Base-by-base conservation (phyloP, 2,888 invertebrate species). In the Drosophila neotestacea region DNA sequence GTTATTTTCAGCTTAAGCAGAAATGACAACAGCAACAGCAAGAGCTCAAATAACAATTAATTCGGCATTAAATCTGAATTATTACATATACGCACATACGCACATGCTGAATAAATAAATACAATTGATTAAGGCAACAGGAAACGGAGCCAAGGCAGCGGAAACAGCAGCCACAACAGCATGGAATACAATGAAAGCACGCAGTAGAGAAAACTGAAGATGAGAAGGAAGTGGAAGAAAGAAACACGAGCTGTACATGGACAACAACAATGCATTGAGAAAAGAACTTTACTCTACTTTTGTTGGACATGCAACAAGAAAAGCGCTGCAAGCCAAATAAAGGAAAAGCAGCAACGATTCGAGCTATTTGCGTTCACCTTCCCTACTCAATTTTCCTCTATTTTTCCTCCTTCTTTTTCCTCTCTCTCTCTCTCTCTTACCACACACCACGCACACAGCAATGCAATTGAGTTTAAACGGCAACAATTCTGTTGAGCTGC, bases 401-500 rank as follows among this genome's bases (percentile, higher is more conserved):
- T 32, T 28, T 11, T 10, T 27, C 16, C 10, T 0, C n/a, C n/a
- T 27, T 4, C 22, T 11, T 5, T 1, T 3, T 4, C 9, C 48
- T 4, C 34, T 4, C 9, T 13, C 16, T 10, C 30, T 39, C 10
- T 0, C 27, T 55, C 54, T 11, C 28, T 22, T 4, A 6, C 22
- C 10, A n/a, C 27, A 10, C 27, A 27, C 42, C 32, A 16, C 42
- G n/a, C 41, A 55, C 63, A 56, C 50, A 47, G 60, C 51, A 82
- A 75, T 83, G 79, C 79, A 81, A 86, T 86, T 71, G 79, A 77
- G 86, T 76, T 86, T 86, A 84, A 86, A 73, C 81, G 82, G 73
- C 73, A 75, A 77, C 82, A 80, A 80, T 83, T 36, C 75, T 51
- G 71, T 71, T 55, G 52, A 28, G 64, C 60, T 61, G 63, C 75